Evolutionary conservation across 2,797 vertebrate species (phyloP), one percentile per base, ranked within the genome.

Genomic region (Momotus momota): DNA sequence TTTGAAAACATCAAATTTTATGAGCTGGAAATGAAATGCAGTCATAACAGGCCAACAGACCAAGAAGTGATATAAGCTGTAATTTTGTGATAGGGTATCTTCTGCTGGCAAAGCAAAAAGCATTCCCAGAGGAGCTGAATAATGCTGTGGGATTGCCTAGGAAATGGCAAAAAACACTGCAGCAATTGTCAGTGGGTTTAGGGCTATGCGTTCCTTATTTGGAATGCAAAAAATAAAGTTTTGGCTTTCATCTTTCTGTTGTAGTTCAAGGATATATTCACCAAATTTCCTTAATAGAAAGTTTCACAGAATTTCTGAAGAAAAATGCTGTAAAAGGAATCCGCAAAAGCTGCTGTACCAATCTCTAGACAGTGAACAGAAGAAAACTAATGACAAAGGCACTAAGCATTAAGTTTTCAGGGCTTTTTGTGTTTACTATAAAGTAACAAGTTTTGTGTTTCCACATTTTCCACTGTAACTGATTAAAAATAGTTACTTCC

Each of bases 1-100:
- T 98, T 98, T 98, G 92, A 72, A 94, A 97, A 93, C 97, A 97
- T 97, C 95, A 96, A 94, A 96, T 97, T 98, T 98, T 97, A 97
- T 0, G 33, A 96, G 75, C 94, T 98, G 91, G 88, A 97, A 97
- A 97, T 94, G 92, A 97, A 97, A 97, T 95, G 80, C 75, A 94
- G 92, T 97, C 71, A 96, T 96, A 97, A 92, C 86, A 93, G 88
- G 79, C 93, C 94, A 97, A 77, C 75, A 91, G 88, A 95, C 93
- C 90, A 96, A 94, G 82, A 93, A 97, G 91, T 81, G 64, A 96
- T 95, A 95, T 95, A 93, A 97, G 66, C 96, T 96, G 91, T 90
- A 96, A 96, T 97, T 97, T 95, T 9, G 2, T 66, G 93, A 95
- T 95, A 96, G 88, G 35, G 21, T 96, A 90, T 94, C 96, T 97